Percentiles rank a stretch among this genome's conserved stretches.
phyloP scores from a whole-genome alignment of 2,888 invertebrate species.

The Stenurella melanura region DNA sequence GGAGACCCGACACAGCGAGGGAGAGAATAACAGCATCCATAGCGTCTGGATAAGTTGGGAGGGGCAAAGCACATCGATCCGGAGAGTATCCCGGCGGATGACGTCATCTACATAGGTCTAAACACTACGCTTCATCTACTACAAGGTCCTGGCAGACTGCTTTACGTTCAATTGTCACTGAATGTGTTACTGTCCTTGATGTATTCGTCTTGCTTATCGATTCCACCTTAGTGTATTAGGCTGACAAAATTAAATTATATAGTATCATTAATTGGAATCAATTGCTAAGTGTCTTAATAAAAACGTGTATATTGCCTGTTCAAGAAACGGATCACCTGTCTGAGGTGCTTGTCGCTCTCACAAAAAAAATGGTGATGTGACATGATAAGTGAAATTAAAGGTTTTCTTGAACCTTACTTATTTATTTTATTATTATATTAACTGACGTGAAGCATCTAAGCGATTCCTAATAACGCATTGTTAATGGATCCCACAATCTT shows the following conservation, averaged over 20 bases:
- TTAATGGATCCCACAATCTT: no score
- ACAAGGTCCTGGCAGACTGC: slow-evolving; percentile 55
- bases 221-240: neutral
- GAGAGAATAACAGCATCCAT: slow-evolving; percentile 59
- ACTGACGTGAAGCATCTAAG: no score
- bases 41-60: slow-evolving; percentile 61
- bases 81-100: slow-evolving; percentile 64
- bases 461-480: no score
- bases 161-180: slow-evolving; percentile 52
- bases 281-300: no score
- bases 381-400: no score
- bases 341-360: no score
- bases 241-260: neutral
- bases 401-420: no score
- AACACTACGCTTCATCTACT: slow-evolving; percentile 66
- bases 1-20: slow-evolving; percentile 53
- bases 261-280: no score
- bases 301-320: no score
- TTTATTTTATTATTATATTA: no score
- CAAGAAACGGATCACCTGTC: no score
- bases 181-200: slow-evolving; percentile 49
- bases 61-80: slow-evolving; percentile 63
- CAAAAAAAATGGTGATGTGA: no score
- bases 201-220: slow-evolving; percentile 29
- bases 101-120: slow-evolving; percentile 66